Base-by-base conservation (phyloP, 2,797 vertebrate species). In the Xenentodon cancila region DNA sequence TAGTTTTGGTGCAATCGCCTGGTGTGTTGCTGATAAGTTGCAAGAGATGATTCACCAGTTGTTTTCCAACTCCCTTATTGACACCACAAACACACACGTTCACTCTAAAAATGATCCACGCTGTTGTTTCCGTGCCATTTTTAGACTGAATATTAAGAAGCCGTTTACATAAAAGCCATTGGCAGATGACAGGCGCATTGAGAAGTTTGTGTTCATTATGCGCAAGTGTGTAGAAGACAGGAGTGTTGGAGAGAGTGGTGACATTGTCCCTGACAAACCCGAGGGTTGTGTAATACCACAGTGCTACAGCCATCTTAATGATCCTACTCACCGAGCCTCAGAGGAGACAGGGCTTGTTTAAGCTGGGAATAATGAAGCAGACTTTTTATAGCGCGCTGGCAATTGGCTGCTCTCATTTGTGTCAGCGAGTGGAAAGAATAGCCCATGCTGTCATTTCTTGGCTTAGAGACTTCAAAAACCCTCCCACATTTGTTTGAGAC, bases 351-450 rank as follows among this genome's bases (percentile, higher is more conserved):
- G 70, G 81, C 86, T 87, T 74, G 81, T 82, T 75, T 84, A 83
- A 88, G 81, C 84, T 80, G 18, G 13, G 80, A 82, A 89, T 88
- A 90, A 91, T 83, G 86, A 89, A 90, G 81, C 77, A 47, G 77
- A 77, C 78, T 89, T 87, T 86, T 87, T 81, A 82, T 79, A 81
- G 87, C 56, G 17, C 9, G 50, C 72, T 30, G 66, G 68, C 68
- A 72, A 79, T 48, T 77, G 77, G 68, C 75, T 44, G 52, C 72
- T 81, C 78, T 88, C 69, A 45, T 79, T 83, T 80, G 54, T 82
- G 82, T 73, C 59, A 7, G 19, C 19, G 52, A 63, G 56, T 40
- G 72, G 65, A 77, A 70, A 66, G 69, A 77, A 72, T 67, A 74
- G 53, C 53, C 52, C 15, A 21, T 0, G 50, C 49, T 79, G 69